Base-by-base conservation (phyloP, 2,797 vertebrate species). In the Anomalospiza imberbis region DNA sequence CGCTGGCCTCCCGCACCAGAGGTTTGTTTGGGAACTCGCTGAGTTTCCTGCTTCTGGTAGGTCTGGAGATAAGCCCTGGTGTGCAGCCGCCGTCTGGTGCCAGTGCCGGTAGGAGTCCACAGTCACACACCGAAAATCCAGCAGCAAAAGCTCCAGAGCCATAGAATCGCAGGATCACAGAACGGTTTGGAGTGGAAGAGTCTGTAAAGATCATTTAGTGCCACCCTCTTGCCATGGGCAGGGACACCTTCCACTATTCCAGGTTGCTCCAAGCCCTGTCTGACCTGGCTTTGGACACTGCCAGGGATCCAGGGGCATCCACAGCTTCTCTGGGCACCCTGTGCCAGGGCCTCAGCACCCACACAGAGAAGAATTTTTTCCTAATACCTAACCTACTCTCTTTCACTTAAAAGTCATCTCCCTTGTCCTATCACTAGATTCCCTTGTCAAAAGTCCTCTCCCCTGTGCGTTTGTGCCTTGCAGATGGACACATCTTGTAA, bases 51-150 rank as follows among this genome's bases (percentile, higher is more conserved):
- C 82, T 93, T n/a, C 87, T 71, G 74, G 87, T 92, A 28, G 89
- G 92, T 89, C 95, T 96, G 62, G 26, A 95, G 95, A 93, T 93
- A 94, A 95, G 79, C 62, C 38, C 61, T 72, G 47, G 62, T 80
- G 79, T 62, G 87, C 4, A 6, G 70, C 40, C 1, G 0, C 50
- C 0, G 5, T 19, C 2, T 85, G 2, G 18, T 83, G 82, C 82
- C 86, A 91, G 67, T 0, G 0, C 63, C 5, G 0, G 40, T 48
- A 62, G 74, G 55, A 93, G 36, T 5, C 73, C 24, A 0, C 70
- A 24, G 47, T 20, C 5, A 0, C 32, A 24, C 65, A 17, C 55
- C 0, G 0, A 86, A 86, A 88, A 89, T 55, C 47, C 51, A 40
- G 47, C 77, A 47, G 65, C 0, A 3, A 89, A 68, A 91, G 8